These are phyloP conservation scores for Cyprinodon variegatus DNA, from an alignment of 2,113 vertebrate species.

Conservation along the genomic window DNA sequence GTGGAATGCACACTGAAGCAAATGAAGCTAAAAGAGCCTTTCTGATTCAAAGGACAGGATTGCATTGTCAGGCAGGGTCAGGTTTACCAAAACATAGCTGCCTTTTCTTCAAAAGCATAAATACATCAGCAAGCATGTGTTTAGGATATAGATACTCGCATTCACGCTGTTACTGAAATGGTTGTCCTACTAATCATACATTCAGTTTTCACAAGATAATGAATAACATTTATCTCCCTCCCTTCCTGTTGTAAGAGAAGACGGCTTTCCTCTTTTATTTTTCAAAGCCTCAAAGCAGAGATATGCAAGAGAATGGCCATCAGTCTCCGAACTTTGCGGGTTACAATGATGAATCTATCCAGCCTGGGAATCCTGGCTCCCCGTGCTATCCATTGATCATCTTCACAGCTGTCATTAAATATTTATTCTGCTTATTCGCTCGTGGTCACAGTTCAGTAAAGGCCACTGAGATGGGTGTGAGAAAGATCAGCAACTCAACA, in stretches of 20 bases:
- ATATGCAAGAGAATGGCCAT: conserved; percentile 31
- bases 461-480: conserved; percentile 37
- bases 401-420: conserved; percentile 67
- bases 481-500: conserved; percentile 43
- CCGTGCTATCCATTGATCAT: conserved; percentile 60
- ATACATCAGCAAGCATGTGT: neutral
- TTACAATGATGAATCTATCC: conserved; percentile 54
- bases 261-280: conserved; percentile 35
- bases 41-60: conserved; percentile 32
- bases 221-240: conserved; percentile 10
- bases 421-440: conserved; percentile 62
- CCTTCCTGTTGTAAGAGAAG: neutral
- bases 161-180: neutral
- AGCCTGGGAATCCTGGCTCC: conserved; percentile 40
- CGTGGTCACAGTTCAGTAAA: conserved; percentile 51
- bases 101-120: neutral
- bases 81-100: neutral
- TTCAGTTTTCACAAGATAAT: conserved; percentile 15
- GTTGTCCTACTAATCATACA: conserved; percentile 3
- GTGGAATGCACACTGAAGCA: conserved; percentile 51
- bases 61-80: conserved; percentile 37
- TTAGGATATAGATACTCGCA: neutral
- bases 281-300: conserved; percentile 33
- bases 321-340: conserved; percentile 39
- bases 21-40: conserved; percentile 59